phyloP scores from a whole-genome alignment of 2,888 invertebrate genomes.

The Heliconius cydno region DNA sequence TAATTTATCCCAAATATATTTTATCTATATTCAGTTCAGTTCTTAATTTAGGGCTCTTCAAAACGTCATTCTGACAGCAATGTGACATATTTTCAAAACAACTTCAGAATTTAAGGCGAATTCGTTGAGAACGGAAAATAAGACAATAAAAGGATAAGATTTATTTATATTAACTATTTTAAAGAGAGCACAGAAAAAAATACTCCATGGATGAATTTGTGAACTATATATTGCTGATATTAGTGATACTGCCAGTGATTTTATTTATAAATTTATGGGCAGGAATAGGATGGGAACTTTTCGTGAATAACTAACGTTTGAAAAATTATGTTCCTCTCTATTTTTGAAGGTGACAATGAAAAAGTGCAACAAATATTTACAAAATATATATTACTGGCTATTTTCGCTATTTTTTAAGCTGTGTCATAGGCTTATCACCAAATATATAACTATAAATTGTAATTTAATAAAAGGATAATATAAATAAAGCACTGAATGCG shows the following conservation, averaged over 20 bases:
- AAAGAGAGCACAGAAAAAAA: not conserved
- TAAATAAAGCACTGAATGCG: not conserved
- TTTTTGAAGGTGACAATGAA: not conserved
- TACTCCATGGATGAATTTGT: conserved; percentile 76
- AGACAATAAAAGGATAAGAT: not conserved
- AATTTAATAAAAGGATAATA: conserved; percentile 1
- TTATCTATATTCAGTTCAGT: not conserved
- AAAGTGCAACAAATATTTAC: not conserved
- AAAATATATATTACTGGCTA: not conserved
- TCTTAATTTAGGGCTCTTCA: not conserved
- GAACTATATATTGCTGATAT: conserved; percentile 86
- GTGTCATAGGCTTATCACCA: not conserved
- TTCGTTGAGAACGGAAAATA: not conserved
- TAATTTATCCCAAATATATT: not conserved
- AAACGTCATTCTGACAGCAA: not conserved
- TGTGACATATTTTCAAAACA: not conserved
- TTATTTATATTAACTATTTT: not conserved
- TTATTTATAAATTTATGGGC: conserved; percentile 90
- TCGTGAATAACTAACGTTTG: conserved; percentile 87
- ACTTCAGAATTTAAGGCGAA: not conserved
- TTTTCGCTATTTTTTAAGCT: not conserved
- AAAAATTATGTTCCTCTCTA: not conserved
- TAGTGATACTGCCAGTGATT: conserved; percentile 88
- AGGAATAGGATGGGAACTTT: conserved; percentile 91
- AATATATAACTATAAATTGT: too few species aligned